Evolutionary conservation across 2,797 vertebrate genomes (phyloP).

Genomic region (Clarias fuscus): DNA sequence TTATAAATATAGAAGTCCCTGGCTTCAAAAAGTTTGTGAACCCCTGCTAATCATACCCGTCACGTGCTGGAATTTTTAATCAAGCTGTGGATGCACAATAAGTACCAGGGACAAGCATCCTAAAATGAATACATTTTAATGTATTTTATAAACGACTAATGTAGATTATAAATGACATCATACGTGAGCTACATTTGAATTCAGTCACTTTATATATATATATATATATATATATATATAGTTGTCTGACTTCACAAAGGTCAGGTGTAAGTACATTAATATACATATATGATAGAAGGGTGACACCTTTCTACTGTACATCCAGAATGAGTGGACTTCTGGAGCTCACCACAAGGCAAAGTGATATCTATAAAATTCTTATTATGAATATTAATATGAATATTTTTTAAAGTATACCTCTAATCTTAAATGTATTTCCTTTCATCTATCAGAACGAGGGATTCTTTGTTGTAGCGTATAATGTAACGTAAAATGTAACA

Average conservation of each 20-base stretch:
- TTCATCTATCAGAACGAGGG: neutral
- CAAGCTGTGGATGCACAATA: neutral
- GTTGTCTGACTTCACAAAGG: neutral
- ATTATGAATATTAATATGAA: neutral
- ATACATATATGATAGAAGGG: too few species aligned
- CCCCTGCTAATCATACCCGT: neutral
- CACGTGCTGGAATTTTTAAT: neutral
- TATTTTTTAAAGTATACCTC: neutral
- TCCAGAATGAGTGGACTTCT: neutral
- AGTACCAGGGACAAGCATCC: neutral
- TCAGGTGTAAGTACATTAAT: neutral
- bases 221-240: neutral
- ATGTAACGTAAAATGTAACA: slow-evolving; percentile 5
- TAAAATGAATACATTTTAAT: neutral
- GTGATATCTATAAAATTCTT: neutral
- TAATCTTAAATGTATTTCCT: neutral
- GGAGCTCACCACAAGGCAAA: neutral
- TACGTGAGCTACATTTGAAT: neutral
- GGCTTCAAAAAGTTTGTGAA: neutral
- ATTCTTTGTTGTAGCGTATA: neutral
- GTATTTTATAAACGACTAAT: neutral
- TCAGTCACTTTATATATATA: too few species aligned
- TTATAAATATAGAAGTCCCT: neutral
- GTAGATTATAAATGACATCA: neutral
- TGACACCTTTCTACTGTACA: neutral